A percentile compares a stretch with the other conserved stretches of the same genome.
phyloP scores from a whole-genome alignment of 2,113 vertebrate genomes.

The Syngnathus scovelli region DNA sequence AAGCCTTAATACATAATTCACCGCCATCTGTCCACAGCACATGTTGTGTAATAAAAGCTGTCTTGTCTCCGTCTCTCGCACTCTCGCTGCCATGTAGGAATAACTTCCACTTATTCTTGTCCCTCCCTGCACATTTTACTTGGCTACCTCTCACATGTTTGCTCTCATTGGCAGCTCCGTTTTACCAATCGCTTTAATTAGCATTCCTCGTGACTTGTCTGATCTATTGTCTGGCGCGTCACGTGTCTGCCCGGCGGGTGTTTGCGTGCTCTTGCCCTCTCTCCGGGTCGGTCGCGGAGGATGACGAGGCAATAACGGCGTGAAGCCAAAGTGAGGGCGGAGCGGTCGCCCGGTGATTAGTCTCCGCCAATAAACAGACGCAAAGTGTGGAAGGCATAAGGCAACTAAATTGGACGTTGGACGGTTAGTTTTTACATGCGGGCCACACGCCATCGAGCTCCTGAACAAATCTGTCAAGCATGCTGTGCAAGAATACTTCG shows the following conservation, averaged over 20 bases:
- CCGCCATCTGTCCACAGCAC: conserved; percentile 62
- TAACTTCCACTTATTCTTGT: conserved; percentile 1
- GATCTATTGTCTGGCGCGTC: conserved; percentile 13
- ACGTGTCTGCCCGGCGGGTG: conserved; percentile 17
- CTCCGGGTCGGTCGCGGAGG: conserved; percentile 51
- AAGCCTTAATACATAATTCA: conserved; percentile 64
- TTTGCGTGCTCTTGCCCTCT: conserved; percentile 17
- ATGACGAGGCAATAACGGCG: conserved; percentile 40
- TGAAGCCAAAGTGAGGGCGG: conserved; percentile 37
- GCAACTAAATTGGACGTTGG: too few species aligned
- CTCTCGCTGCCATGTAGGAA: conserved; percentile 2
- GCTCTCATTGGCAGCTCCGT: not conserved
- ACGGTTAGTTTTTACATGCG: too few species aligned
- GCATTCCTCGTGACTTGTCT: conserved; percentile 34
- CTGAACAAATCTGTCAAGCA: too few species aligned
- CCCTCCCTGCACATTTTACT: not conserved
- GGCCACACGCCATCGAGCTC: too few species aligned
- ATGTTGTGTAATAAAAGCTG: conserved; percentile 62
- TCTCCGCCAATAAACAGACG: conserved; percentile 6
- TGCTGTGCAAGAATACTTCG: too few species aligned
- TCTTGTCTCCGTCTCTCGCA: conserved; percentile 22
- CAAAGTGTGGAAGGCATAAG: too few species aligned
- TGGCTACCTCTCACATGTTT: not conserved
- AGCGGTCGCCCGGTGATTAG: conserved; percentile 17
- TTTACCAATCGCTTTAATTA: conserved; percentile 27